phyloP scores from a whole-genome alignment of 2,113 vertebrate genomes.

The Alouatta palliata region DNA sequence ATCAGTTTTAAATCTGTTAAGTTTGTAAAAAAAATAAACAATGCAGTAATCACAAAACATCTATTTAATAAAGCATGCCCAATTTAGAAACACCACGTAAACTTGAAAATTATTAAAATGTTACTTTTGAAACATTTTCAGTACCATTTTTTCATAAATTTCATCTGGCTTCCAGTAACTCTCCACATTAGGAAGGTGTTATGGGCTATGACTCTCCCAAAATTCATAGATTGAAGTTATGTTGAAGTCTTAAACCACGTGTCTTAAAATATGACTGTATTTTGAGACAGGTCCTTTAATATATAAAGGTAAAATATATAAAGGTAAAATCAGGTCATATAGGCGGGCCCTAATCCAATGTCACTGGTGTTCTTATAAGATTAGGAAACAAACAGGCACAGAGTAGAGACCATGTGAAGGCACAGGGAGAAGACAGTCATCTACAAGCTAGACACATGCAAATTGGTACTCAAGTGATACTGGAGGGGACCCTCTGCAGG shows the following conservation, averaged over 20 bases:
- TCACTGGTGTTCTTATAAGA: neutral
- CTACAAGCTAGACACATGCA: neutral
- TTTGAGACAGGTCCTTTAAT: neutral
- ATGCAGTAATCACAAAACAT: neutral
- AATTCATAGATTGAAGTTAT: neutral
- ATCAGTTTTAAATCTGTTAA: constrained; percentile 74
- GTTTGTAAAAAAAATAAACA: constrained; percentile 79
- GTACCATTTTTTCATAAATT: neutral
- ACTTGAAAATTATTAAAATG: neutral
- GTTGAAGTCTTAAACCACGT: neutral
- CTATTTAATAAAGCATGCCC: neutral
- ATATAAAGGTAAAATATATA: too few species aligned
- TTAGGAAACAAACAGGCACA: neutral
- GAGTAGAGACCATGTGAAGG: neutral
- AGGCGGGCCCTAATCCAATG: neutral
- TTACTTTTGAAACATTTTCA: neutral
- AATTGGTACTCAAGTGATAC: neutral
- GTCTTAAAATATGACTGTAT: neutral
- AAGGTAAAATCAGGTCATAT: neutral
- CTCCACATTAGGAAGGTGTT: neutral
- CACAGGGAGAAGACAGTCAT: too few species aligned
- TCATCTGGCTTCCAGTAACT: neutral
- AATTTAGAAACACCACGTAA: neutral
- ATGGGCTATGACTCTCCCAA: neutral
- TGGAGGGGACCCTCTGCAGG: too few species aligned